phyloP scores from a whole-genome alignment of 2,888 invertebrate species.

The Cordilura impudica region DNA sequence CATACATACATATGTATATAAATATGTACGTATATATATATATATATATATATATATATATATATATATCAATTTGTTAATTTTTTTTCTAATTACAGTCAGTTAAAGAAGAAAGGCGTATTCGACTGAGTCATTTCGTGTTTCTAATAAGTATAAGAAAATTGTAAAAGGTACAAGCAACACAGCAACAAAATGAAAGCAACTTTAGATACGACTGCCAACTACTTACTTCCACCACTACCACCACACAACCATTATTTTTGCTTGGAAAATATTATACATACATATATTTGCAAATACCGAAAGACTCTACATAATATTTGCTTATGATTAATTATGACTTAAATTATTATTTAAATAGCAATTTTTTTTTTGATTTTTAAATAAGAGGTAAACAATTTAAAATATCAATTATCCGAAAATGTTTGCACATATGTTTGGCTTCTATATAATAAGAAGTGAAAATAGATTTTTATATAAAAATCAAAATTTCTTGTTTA shows the following conservation, averaged over 20 bases:
- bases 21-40: no score
- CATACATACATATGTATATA: no score
- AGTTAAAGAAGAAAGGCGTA: slow-evolving; percentile 34
- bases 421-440: background rate
- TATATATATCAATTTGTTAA: background rate
- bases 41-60: no score
- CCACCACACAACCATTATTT: background rate
- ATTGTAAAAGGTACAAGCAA: background rate
- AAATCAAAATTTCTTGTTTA: background rate
- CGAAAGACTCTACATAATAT: slow-evolving; percentile 14
- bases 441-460: background rate
- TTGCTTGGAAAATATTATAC: background rate
- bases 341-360: slow-evolving; percentile 16
- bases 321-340: slow-evolving; percentile 19
- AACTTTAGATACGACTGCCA: slow-evolving; percentile 16
- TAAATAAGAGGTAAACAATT: slow-evolving; percentile 13
- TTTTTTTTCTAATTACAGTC: slow-evolving; percentile 35
- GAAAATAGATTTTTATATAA: background rate
- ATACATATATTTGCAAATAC: background rate
- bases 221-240: background rate
- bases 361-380: background rate
- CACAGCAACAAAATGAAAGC: background rate
- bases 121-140: slow-evolving; percentile 28
- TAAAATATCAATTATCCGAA: background rate
- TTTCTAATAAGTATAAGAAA: background rate